phyloP scores from a whole-genome alignment of 2,797 vertebrate genomes.

The Aeoliscus strigatus region DNA sequence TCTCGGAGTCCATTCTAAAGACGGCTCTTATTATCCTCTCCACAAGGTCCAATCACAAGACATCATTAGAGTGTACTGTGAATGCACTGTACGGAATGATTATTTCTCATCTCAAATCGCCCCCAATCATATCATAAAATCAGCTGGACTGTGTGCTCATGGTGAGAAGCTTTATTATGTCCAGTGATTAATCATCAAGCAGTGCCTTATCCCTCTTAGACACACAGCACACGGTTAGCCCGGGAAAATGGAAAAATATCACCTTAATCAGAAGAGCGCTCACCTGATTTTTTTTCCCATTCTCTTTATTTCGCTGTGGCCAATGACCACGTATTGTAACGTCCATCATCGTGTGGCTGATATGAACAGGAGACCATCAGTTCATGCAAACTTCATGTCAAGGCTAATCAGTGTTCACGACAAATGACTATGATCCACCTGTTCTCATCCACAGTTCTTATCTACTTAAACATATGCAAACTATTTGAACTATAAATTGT shows the following conservation, averaged over 20 bases:
- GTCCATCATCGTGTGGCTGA: slow-evolving; percentile 23
- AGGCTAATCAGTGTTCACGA: slow-evolving; percentile 25
- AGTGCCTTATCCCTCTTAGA: slow-evolving; percentile 60
- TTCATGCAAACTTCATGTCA: slow-evolving; percentile 1
- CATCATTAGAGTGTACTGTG: slow-evolving; percentile 67
- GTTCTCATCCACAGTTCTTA: too few species aligned
- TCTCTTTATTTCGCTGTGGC: slow-evolving; percentile 21
- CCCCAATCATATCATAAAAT: slow-evolving; percentile 66
- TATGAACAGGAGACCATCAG: slow-evolving; percentile 11
- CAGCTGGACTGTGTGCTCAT: slow-evolving; percentile 63
- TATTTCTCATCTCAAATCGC: slow-evolving; percentile 69
- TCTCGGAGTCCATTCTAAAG: slow-evolving; percentile 70
- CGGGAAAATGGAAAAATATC: slow-evolving; percentile 41
- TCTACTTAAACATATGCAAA: too few species aligned
- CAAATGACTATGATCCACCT: too few species aligned
- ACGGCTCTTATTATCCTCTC: slow-evolving; percentile 69
- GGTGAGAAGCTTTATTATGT: slow-evolving; percentile 71
- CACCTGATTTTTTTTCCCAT: slow-evolving; percentile 34
- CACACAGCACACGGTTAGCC: slow-evolving; percentile 41
- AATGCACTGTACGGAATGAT: slow-evolving; percentile 66
- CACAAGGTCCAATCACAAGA: slow-evolving; percentile 67
- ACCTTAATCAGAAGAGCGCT: slow-evolving; percentile 44
- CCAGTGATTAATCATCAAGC: slow-evolving; percentile 69
- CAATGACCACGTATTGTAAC: slow-evolving; percentile 8
- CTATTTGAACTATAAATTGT: too few species aligned